phyloP scores from a whole-genome alignment of 2,888 invertebrate genomes.

The Tyria jacobaeae region DNA sequence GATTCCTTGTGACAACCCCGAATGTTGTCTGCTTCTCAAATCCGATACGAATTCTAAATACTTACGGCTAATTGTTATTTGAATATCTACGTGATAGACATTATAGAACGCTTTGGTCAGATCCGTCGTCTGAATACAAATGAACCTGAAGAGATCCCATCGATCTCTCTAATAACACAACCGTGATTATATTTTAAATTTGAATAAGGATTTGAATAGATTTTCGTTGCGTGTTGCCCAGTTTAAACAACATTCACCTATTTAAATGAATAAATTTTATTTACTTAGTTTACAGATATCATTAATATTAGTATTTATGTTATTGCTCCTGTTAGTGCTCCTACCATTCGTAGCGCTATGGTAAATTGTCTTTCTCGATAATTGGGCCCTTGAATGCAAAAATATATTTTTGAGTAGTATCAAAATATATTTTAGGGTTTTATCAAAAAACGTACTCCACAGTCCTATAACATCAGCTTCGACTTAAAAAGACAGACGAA shows the following conservation, averaged over 20 bases:
- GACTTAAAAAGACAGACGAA: background rate
- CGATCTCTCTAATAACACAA: conserved; percentile 52
- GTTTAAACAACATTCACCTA: background rate
- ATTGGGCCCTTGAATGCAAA: too few species aligned
- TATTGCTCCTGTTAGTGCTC: background rate
- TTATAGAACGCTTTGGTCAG: conserved; percentile 39
- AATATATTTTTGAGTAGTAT: too few species aligned
- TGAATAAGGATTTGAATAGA: conserved; percentile 10
- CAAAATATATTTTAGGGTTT: too few species aligned
- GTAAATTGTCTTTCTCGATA: too few species aligned
- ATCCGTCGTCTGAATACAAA: conserved; percentile 51
- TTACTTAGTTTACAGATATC: background rate
- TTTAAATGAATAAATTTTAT: background rate
- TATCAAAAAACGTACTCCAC: too few species aligned
- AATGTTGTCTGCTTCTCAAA: conserved; percentile 26
- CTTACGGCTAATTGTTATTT: conserved; percentile 74
- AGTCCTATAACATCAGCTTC: too few species aligned
- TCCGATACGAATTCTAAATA: conserved; percentile 54
- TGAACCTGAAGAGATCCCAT: conserved; percentile 42
- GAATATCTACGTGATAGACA: conserved; percentile 66
- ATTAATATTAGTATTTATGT: background rate
- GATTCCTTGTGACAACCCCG: conserved; percentile 31
- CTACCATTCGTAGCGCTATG: too few species aligned
- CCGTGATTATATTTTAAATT: conserved; percentile 49
- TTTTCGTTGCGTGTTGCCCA: background rate